Conservation (phyloP, 2,888 invertebrate species). For the Dastarcus helophoroides region DNA sequence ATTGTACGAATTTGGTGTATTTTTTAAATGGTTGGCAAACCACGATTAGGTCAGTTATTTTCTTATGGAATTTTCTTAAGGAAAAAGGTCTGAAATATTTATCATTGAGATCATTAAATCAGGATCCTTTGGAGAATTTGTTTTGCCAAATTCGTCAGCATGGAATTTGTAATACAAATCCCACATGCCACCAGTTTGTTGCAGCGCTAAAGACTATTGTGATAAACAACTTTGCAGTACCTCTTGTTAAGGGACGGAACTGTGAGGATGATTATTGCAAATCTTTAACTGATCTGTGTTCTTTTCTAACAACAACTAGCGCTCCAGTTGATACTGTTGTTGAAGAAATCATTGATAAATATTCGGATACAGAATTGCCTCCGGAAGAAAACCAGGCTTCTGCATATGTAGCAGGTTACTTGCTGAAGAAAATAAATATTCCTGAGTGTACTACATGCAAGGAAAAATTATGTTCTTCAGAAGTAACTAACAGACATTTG, state of each 20-base stretch:
- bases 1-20: slow-evolving; percentile 4
- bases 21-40: slow-evolving; percentile 7
- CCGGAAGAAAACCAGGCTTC: background rate
- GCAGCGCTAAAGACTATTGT: slow-evolving; percentile 4
- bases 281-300: slow-evolving; percentile 4
- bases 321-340: background rate
- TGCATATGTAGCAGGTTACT: slow-evolving; percentile 4
- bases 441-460: background rate
- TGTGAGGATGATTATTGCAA: slow-evolving; percentile 6
- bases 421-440: slow-evolving; percentile 2
- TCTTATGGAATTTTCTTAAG: too few relatives aligned
- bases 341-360: slow-evolving; percentile 2
- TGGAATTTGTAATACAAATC: slow-evolving; percentile 7
- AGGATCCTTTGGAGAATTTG: slow-evolving; percentile 10
- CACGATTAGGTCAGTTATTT: slow-evolving; percentile 1
- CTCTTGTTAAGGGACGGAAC: slow-evolving; percentile 1
- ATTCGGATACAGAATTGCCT: background rate
- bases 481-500: background rate
- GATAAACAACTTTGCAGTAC: slow-evolving; percentile 7
- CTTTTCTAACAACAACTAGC: slow-evolving; percentile 3
- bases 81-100: slow-evolving; percentile 7
- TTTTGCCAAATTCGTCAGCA: slow-evolving; percentile 8
- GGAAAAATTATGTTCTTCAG: slow-evolving; percentile 1
- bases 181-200: slow-evolving; percentile 5
- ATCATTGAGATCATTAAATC: slow-evolving; percentile 8